Conservation (phyloP, 2,797 vertebrate species). For the Rachycentron canadum region DNA sequence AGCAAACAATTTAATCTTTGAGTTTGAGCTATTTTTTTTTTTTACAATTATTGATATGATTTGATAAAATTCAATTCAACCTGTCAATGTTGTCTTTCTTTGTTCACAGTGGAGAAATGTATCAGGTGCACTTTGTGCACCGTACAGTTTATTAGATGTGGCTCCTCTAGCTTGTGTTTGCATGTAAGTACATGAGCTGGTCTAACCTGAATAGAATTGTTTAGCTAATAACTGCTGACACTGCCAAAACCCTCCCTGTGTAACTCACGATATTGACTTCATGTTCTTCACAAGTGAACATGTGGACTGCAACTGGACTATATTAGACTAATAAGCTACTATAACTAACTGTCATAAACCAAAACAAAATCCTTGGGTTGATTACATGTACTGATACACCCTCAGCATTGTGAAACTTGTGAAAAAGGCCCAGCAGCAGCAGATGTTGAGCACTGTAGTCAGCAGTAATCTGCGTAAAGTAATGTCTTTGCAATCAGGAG, state of each 20-base stretch:
- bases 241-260: background rate
- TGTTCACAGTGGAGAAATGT: background rate
- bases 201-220: background rate
- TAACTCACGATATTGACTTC: background rate
- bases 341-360: background rate
- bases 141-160: background rate
- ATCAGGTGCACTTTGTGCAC: background rate
- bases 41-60: no score
- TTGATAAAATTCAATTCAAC: background rate
- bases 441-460: background rate
- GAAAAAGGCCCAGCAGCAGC: background rate
- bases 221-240: background rate
- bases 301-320: background rate
- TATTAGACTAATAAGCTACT: background rate
- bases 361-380: background rate
- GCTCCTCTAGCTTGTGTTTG: background rate
- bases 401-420: background rate
- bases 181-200: background rate
- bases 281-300: background rate
- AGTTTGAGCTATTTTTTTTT: background rate
- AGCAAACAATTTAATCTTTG: conserved; percentile 1
- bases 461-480: background rate
- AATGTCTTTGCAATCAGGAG: background rate
- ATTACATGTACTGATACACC: background rate
- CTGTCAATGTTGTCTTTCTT: background rate